phyloP scores from a whole-genome alignment of 2,888 invertebrate species.

The Eilema griseolum region DNA sequence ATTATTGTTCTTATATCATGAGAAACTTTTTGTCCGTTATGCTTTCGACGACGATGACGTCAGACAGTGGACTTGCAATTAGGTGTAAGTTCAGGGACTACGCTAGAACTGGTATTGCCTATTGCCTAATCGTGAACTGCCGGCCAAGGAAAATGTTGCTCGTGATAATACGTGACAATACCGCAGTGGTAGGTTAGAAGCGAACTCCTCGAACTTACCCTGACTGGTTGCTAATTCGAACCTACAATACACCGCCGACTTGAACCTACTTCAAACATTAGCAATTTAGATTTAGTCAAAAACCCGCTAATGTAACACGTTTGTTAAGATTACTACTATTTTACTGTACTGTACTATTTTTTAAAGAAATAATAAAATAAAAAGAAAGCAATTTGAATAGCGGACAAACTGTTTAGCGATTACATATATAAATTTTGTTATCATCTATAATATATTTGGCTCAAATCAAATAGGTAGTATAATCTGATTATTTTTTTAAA shows the following conservation, averaged over 20 bases:
- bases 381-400: not conserved
- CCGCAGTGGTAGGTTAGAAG: not conserved
- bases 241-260: not conserved
- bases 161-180: not conserved
- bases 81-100: not conserved
- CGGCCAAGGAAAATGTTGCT: not conserved
- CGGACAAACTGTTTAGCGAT: not conserved
- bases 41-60: not conserved
- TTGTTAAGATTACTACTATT: too few species aligned
- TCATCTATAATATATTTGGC: conserved; percentile 16
- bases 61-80: not conserved
- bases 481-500: too few species aligned
- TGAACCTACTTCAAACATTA: not conserved
- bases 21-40: conserved; percentile 26
- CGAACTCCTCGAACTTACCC: not conserved
- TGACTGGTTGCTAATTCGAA: not conserved
- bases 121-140: not conserved
- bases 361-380: not conserved
- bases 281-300: not conserved
- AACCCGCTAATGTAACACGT: too few species aligned
- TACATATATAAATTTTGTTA: not conserved
- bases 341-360: too few species aligned
- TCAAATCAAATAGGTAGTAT: too few species aligned
- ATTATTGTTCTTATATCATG: conserved; percentile 35
- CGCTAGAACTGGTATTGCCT: not conserved